Evolutionary conservation across 2,888 invertebrate genomes (phyloP).

Genomic region (Priocnemis perturbator): DNA sequence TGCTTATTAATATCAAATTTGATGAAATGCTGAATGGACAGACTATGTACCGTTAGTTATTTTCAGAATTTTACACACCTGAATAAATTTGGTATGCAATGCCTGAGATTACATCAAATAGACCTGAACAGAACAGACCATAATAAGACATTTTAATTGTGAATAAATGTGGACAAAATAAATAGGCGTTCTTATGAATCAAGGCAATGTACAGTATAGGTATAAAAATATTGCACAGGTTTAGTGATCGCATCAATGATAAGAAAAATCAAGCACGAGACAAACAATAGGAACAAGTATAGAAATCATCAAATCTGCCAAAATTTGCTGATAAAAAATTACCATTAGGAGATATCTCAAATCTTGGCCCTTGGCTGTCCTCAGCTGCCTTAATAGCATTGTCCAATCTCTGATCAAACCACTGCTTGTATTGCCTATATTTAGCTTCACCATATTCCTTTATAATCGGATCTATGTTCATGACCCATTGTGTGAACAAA

Average conservation of each 20-base stretch:
- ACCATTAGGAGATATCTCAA: no score
- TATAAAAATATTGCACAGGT: no score
- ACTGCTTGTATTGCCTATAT: constrained; percentile 83
- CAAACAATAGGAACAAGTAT: no score
- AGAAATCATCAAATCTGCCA: no score
- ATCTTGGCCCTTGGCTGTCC: constrained; percentile 34
- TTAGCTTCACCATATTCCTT: constrained; percentile 84
- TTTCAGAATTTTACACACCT: constrained; percentile 70
- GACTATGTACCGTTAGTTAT: constrained; percentile 51
- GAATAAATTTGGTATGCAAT: constrained; percentile 73
- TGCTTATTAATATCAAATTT: not conserved
- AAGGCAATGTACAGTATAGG: no score
- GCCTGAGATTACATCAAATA: constrained; percentile 71
- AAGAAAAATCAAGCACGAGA: not conserved
- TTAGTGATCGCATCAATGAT: no score
- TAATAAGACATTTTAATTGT: constrained; percentile 53
- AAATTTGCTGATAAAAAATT: no score
- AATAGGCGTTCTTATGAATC: not conserved
- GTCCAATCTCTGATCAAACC: constrained; percentile 89
- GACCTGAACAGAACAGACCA: constrained; percentile 75
- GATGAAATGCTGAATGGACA: constrained; percentile 72
- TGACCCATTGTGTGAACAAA: constrained; percentile 23
- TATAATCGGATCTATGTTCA: constrained; percentile 84
- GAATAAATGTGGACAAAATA: not conserved
- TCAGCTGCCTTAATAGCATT: constrained; percentile 91